Base-by-base conservation (phyloP, 2,797 vertebrate genomes). In the Numenius phaeopus region DNA sequence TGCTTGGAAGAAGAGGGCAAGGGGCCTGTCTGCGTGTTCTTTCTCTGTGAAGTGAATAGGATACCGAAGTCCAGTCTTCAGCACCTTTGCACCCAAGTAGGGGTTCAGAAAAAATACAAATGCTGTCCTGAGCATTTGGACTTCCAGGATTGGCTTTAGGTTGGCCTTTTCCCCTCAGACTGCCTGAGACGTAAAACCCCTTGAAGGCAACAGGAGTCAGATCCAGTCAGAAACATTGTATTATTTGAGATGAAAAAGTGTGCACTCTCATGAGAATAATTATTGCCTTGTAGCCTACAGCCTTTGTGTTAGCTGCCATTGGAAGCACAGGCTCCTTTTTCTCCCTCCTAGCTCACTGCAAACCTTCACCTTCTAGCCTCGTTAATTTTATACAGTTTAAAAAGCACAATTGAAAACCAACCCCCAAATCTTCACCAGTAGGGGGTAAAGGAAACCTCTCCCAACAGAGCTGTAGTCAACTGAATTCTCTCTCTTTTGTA, bases 401-500 rank as follows among this genome's bases (percentile, higher is more conserved):
- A 73, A 46, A 61, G 37, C 12, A 58, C 26, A 71, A 18, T 9
- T 85, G 61, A 90, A 64, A 90, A 49, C 27, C 1, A 4, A 5
- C 8, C 14, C 16, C 46, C 30, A 64, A 24, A 19, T 18, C 4
- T 8, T 34, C 30, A 75, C 34, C 34, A n/a, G 1, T 1, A 44
- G 22, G 5, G 32, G 3, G 9, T 59, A 87, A 75, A 88, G 61
- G 30, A 89, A 81, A 62, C 22, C 26, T 75, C 58, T 80, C 14
- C 16, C 42, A 61, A 5, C 50, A 80, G 59, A 84, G 42, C 49
- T 58, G 5, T 76, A 18, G n/a, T 67, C 58, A 93, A 5, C 39
- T 11, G 7, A 89, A 62, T 94, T 93, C 61, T 92, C 54, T 95
- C 40, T 92, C 54, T 44, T 49, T 82, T 97, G 30, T 90, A 32